Base-by-base conservation (phyloP, 1,140 invertebrate genomes). In the Meloidogyne hapla region DNA sequence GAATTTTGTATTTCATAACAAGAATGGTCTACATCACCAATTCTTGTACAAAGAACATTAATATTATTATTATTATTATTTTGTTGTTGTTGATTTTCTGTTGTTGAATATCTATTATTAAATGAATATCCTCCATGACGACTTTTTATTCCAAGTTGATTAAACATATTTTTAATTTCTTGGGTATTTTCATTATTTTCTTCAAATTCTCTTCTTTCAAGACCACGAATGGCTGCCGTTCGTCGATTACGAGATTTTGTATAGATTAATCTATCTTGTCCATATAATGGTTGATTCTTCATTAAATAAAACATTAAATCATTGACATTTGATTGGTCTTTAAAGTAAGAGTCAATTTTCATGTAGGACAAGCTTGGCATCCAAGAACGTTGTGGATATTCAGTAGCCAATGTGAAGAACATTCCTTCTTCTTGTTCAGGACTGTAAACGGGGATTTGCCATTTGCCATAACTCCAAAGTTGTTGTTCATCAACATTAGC, bases 311-410 rank as follows among this genome's bases (percentile, higher is more conserved):
- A 13, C 66, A 74, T 75, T 15, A 83, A 28, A n/a, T 69, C 33
- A 81, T 85, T 78, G 23, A 78, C 74, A 64, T 80, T 62, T 38
- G 73, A 79, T 28, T 80, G 38, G 40, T 83, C 83, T 45, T 81
- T 79, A 75, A 83, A 75, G 42, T 77, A 28, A 21, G 75, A 48
- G 28, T 84, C 83, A n/a, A 84, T 48, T 23, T 71, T 65, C 42
- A 77, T 65, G n/a, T 25, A 33, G 38, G 74, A 38, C 25, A 82
- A 75, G 26, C 28, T 71, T 8, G 79, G 79, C 56, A 81, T 69
- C 61, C 66, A 40, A 5, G 78, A 76, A 48, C 61, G 56, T 38
- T 40, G 66, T 9, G 71, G 77, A 64, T 69, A 69, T 48, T 79
- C 72, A 15, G 71, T 48, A 42, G 77, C 62, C 61, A 77, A 73